Conservation (phyloP, 2,888 invertebrate species). For the Agrotis segetum region DNA sequence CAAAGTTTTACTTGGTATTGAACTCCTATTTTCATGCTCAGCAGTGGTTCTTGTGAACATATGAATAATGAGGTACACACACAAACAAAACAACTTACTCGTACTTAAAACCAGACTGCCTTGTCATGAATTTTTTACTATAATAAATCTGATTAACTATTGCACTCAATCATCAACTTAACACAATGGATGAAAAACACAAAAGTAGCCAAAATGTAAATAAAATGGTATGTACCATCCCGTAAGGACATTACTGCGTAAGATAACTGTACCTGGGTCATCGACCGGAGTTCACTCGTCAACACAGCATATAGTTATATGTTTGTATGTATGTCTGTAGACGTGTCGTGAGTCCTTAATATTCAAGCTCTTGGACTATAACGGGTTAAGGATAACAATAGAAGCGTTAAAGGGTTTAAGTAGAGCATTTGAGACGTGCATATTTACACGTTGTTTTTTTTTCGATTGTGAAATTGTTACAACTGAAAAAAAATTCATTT, state of each 20-base stretch:
- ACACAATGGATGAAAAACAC: slow-evolving; percentile 1
- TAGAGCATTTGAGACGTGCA: slow-evolving; percentile 3
- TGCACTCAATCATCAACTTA: not conserved
- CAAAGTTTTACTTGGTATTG: not conserved
- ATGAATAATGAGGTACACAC: too few relatives aligned
- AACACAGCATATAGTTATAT: slow-evolving; percentile 7
- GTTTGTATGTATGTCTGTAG: slow-evolving; percentile 23
- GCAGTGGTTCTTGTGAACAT: not conserved
- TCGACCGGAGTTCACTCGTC: slow-evolving; percentile 49
- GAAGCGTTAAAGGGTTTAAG: slow-evolving; percentile 27
- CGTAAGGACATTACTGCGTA: slow-evolving; percentile 54
- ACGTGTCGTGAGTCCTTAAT: slow-evolving; percentile 63
- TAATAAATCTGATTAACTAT: not conserved
- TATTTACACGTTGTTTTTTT: slow-evolving; percentile 1
- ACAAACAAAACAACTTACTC: not conserved
- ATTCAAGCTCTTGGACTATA: slow-evolving; percentile 23
- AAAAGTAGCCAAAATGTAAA: slow-evolving; percentile 43
- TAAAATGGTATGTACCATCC: slow-evolving; percentile 29
- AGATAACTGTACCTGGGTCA: slow-evolving; percentile 60
- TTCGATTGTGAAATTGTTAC: not conserved
- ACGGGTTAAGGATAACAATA: slow-evolving; percentile 44
- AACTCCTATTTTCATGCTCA: not conserved
- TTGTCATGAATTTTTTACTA: not conserved
- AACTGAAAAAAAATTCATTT: too few relatives aligned
- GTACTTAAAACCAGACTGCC: not conserved